Evolutionary conservation across 2,113 vertebrate species (phyloP), one percentile per base, ranked within the genome.

Genomic region (Crypturellus undulatus): DNA sequence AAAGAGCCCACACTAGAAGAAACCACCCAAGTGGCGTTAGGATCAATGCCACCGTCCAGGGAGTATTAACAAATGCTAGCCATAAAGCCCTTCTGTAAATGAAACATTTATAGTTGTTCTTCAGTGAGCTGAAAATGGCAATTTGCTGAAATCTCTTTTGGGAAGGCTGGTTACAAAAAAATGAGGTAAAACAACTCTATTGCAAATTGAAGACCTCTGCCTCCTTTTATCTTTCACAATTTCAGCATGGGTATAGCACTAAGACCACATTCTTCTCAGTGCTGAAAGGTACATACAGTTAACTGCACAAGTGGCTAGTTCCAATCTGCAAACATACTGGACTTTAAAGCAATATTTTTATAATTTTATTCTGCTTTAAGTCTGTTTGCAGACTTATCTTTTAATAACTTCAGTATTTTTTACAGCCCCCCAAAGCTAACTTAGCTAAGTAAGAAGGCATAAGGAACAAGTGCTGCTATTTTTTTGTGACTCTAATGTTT

Each of bases 11-110:
- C 25, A 24, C 65, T 1, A 1, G 7, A 51, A 56, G 38, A 64
- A 87, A 38, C 3, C 11, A 82, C 17, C 14, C n/a, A 58, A 79
- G 21, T 30, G 72, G 11, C 26, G 58, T 70, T n/a, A 12, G 28
- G 34, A 85, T 40, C 43, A 85, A 69, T n/a, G 28, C 34, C 49
- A 34, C 18, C n/a, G 54, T 0, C 0, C 18, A 49, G 26, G 28
- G 40, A 84, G 16, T 34, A 79, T 19, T 47, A 64, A 36, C 32
- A 64, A 12, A 28, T 2, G 9, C 9, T 77, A 79, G 30, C 25
- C 25, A 78, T 32, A 79, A 75, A 78, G 17, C 9, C 70, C 22
- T 40, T 76, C n/a, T 60, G 15, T 34, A 49, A 73, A 73, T 30
- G 2, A 82, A 20, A 9, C 51, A 21, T 21, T 92, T 79, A 43